Percentiles rank a stretch among this genome's conserved stretches.
These are phyloP conservation scores for Epinotia demarniana DNA, from an alignment of 2,888 invertebrate genomes.

Conservation along the genomic window DNA sequence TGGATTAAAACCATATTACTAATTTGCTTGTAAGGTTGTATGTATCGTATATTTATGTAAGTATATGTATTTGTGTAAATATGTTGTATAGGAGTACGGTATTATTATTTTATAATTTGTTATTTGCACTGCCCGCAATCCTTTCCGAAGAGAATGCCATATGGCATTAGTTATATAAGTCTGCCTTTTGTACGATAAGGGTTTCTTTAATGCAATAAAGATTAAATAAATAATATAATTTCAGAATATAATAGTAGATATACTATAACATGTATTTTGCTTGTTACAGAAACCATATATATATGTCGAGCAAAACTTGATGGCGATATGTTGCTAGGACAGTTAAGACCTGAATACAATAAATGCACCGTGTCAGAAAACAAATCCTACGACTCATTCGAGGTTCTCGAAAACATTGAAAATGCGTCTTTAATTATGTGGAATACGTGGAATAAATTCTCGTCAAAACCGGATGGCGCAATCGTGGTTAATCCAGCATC, in stretches of 20 bases:
- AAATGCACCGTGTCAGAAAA: slow-evolving; percentile 87
- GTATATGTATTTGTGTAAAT: too few species aligned
- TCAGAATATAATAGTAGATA: not conserved
- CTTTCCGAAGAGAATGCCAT: too few species aligned
- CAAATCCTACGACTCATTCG: slow-evolving; percentile 85
- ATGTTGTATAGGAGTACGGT: too few species aligned
- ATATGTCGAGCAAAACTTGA: slow-evolving; percentile 90
- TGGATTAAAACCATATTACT: not conserved
- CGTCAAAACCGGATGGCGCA: slow-evolving; percentile 87
- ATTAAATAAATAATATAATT: not conserved
- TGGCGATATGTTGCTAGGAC: slow-evolving; percentile 90
- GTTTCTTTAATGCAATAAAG: too few species aligned
- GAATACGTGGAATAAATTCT: slow-evolving; percentile 90
- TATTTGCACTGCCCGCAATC: too few species aligned
- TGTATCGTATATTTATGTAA: too few species aligned
- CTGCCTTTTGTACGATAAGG: too few species aligned
- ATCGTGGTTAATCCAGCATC: slow-evolving; percentile 83
- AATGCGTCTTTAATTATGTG: slow-evolving; percentile 90
- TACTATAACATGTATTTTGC: not conserved
- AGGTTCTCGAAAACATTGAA: slow-evolving; percentile 91
- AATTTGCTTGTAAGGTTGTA: not conserved
- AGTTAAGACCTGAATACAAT: slow-evolving; percentile 84
- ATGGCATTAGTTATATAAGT: too few species aligned
- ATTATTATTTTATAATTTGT: too few species aligned
- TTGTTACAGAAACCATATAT: slow-evolving; percentile 83